Base-by-base conservation (phyloP, 2,797 vertebrate genomes). In the Sciurus vulgaris region DNA sequence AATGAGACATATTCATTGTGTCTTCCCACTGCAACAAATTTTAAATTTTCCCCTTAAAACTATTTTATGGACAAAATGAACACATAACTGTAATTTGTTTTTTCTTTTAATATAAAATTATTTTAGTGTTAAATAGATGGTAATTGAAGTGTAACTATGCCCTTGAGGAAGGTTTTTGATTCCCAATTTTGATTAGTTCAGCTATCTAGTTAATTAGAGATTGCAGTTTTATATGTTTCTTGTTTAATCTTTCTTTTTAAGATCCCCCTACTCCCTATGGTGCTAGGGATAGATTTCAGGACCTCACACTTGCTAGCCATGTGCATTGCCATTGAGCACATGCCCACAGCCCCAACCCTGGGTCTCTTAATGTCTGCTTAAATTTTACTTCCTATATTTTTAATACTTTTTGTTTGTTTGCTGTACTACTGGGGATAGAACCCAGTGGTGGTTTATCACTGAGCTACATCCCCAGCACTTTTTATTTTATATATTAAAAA, bases 1-100 rank as follows among this genome's bases (percentile, higher is more conserved):
- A 89, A 72, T 88, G 86, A 95, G 28, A 78, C 49, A 7, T 95
- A 47, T 47, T 38, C 44, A 30, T 86, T 86, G 3, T 89, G 4
- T 95, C 89, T 96, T 74, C 49, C 59, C 47, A 87, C 35, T 92
- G 81, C 2, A 95, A 65, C 93, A 93, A 95, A 86, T 76, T 65
- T 94, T 76, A 81, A 30, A 85, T n/a, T 72, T 95, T 85, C 5
- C 56, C 38, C 69, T 91, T 93, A 91, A 81, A 38, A 67, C n/a
- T 76, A 4, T 89, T 93, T 93, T 94, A 89, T 83, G 47, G 12
- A 86, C 14, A 59, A 56, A 91, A 89, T 87, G 28, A 95, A 67
- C 38, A 73, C 44, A 61, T 2, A 93, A 24, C 24, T 82, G 6
- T 73, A 83, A 87, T 67, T 93, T 88, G 51, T 33, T 61, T 33